These are phyloP conservation scores for Limosa lapponica DNA, from an alignment of 2,797 vertebrate genomes.

Conservation along the genomic window DNA sequence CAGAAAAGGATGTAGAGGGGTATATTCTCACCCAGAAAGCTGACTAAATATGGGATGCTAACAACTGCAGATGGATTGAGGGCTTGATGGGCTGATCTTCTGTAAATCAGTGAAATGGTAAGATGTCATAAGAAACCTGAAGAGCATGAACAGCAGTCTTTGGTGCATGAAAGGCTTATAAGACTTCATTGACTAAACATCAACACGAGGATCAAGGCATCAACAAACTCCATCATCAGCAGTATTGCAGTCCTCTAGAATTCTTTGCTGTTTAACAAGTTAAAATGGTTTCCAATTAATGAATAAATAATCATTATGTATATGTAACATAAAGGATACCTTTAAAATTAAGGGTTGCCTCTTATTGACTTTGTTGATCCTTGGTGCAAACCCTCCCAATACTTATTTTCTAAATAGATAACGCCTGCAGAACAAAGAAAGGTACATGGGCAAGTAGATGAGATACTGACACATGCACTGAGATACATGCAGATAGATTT, in stretches of 20 bases:
- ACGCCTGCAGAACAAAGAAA: neutral
- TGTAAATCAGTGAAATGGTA: neutral
- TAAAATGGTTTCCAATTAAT: neutral
- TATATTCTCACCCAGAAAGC: neutral
- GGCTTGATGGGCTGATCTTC: neutral
- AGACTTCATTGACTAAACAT: slow-evolving; percentile 2
- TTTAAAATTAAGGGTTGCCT: neutral
- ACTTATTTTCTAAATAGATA: neutral
- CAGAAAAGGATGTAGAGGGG: neutral
- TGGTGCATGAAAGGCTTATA: neutral
- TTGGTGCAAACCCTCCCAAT: neutral
- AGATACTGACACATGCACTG: neutral
- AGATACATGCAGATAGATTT: neutral
- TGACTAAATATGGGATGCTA: neutral
- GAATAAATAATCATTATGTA: neutral
- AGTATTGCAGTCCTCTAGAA: neutral
- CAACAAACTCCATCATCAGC: neutral
- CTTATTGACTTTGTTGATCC: neutral
- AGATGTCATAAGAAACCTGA: neutral
- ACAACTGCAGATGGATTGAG: neutral
- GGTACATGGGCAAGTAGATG: neutral
- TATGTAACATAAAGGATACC: neutral
- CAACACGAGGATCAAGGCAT: neutral
- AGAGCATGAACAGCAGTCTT: neutral
- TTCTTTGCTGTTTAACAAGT: neutral